Evolutionary conservation across 2,797 vertebrate genomes (phyloP), one percentile per base, ranked within the genome.

Genomic region (Morelia viridis): DNA sequence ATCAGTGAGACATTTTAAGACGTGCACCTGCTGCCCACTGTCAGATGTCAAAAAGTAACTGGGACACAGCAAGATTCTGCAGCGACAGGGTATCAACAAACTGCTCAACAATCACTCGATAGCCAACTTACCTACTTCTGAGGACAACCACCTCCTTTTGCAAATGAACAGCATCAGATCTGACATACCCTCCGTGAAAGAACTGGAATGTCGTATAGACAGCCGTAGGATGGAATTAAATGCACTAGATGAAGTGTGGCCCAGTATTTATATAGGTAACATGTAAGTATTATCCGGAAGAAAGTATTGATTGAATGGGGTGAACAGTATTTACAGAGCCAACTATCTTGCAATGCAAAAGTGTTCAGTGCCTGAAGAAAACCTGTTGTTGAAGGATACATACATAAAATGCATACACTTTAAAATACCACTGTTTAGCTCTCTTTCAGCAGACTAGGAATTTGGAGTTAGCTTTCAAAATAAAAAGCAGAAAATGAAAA

Each of bases 161-260:
- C 85, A 60, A 85, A 56, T 88, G 92, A 95, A 35, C 0, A 53
- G 87, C 88, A 62, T 1, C 22, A 92, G 56, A 68, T 57, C 92
- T 26, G 56, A 84, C 28, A 0, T 22, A 50, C 95, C 97, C 17
- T 97, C 97, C 84, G 97, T 98, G 92, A 98, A 97, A 95, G 98
- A 98, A 89, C 96, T 97, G 95, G 96, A 98, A 96, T 98, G 94
- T 95, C 95, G 98, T 97, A 96, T 98, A 97, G 98, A 98, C 96
- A 97, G 97, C 4, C 98, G 98, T 95, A 97, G 97, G 90, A 93
- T 98, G 62, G 97, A 97, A 93, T 97, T 98, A 56, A 97, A 96
- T 90, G 98, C 98, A 86, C 93, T 98, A 71, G 98, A 98, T 62
- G 98, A 98, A 96, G 98, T 98, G 87, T 98, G 98, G 98, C 98